phyloP scores from a whole-genome alignment of 2,113 vertebrate genomes.

The Ahaetulla prasina region DNA sequence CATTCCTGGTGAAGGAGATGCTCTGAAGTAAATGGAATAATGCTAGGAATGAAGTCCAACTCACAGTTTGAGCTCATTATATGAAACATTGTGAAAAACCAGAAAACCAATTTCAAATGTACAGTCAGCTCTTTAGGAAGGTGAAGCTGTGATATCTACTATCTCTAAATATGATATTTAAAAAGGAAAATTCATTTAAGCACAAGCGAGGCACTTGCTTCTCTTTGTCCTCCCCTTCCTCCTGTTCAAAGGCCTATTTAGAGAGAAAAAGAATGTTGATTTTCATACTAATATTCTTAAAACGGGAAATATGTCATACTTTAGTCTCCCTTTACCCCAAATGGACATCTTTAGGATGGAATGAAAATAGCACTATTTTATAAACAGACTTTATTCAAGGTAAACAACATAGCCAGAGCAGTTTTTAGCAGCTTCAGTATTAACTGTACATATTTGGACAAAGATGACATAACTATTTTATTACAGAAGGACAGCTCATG shows the following conservation, averaged over 20 bases:
- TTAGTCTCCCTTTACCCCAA: not conserved
- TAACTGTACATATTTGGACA: slow-evolving; percentile 32
- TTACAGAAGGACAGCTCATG: slow-evolving; percentile 33
- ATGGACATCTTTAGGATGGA: slow-evolving; percentile 24
- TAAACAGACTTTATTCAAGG: slow-evolving; percentile 46
- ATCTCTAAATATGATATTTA: slow-evolving; percentile 1
- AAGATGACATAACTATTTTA: slow-evolving; percentile 49
- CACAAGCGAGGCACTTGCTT: not conserved
- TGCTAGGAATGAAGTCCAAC: not conserved
- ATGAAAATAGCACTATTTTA: slow-evolving; percentile 43
- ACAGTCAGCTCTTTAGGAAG: not conserved
- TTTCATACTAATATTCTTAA: slow-evolving; percentile 10
- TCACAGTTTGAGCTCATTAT: not conserved
- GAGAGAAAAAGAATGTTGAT: slow-evolving; percentile 1
- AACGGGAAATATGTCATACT: slow-evolving; percentile 35
- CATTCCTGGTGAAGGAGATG: not conserved
- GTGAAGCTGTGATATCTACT: not conserved
- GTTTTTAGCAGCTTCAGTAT: slow-evolving; percentile 10
- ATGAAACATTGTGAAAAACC: not conserved
- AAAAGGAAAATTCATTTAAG: not conserved
- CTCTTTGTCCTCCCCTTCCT: not conserved
- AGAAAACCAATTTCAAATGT: not conserved
- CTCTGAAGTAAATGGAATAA: not conserved
- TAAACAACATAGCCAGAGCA: slow-evolving; percentile 45
- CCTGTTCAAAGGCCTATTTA: not conserved